Conservation (phyloP, 2,888 invertebrate genomes). For the Plusia festucae region DNA sequence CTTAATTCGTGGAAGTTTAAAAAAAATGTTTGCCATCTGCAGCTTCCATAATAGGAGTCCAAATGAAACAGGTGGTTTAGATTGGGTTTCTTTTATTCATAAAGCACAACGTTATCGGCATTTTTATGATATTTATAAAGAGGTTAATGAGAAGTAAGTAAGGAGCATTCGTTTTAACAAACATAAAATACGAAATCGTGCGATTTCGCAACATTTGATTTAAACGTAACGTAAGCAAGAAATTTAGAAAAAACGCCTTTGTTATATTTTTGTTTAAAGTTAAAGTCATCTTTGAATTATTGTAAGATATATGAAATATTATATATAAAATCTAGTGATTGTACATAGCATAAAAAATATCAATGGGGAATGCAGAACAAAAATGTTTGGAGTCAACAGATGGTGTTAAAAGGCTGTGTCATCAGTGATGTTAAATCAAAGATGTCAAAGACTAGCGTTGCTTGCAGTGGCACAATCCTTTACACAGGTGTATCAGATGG, state of each 20-base stretch:
- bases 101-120: background rate
- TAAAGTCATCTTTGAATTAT: too few relatives aligned
- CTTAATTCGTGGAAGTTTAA: background rate
- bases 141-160: background rate
- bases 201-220: too few relatives aligned
- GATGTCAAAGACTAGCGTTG: constrained; percentile 12
- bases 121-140: background rate
- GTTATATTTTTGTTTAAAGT: too few relatives aligned
- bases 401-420: background rate
- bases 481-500: constrained; percentile 20
- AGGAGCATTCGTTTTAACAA: too few relatives aligned
- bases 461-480: constrained; percentile 16
- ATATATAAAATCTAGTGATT: too few relatives aligned
- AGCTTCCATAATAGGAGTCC: background rate
- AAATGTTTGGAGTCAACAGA: too few relatives aligned
- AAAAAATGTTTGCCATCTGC: background rate
- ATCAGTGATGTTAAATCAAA: background rate
- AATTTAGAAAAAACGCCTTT: too few relatives aligned
- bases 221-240: too few relatives aligned
- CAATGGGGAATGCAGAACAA: too few relatives aligned
- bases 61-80: constrained; percentile 1
- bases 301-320: too few relatives aligned
- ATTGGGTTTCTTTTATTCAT: constrained; percentile 3
- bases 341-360: too few relatives aligned
- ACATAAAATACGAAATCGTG: too few relatives aligned